Base-by-base conservation (phyloP, 2,888 invertebrate genomes). In the Nycteola revayana region DNA sequence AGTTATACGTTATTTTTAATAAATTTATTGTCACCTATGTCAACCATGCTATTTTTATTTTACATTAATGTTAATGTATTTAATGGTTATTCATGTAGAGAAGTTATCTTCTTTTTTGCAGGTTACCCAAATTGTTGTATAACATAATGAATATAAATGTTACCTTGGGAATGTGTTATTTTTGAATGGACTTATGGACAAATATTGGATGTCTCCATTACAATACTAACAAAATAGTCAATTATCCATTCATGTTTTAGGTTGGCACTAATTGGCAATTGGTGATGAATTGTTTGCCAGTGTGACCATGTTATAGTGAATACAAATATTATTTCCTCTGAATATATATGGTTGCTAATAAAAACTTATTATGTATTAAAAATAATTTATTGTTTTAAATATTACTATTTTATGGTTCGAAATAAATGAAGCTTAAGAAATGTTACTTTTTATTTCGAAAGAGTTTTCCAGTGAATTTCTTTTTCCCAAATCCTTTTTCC, bases 401-500 rank as follows among this genome's bases (percentile, higher is more conserved):
- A 14, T 14, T 3, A 14, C 2, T 14, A 14, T 14, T 14, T 40
- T 38, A 29, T 24, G 3, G 10, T 29, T 36, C 24, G 36, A 34
- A 59, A 58, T 60, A 58, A 61, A 62, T 57, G 43, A 51, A 44
- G 11, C 23, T 38, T 25, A 44, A 28, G 23, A 21, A 45, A 42
- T 2, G 33, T 56, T 55, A 65, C 62, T 76, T 80, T 56, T 71
- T 76, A 54, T 61, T 76, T 54, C 54, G 71, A 34, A 71, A 77
- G 6, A 61, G 49, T 49, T 75, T 86, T 23, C 78, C 77, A 1
- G 65, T 36, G 23, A 75, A 74, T 50, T 78, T 86, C 42, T 71
- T 79, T 54, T 79, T 87, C 0, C 69, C 72, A 26, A 65, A 73
- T 6, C 66, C 33, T 60, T 78, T 87, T 1, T 83, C 79, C 2